phyloP scores from a whole-genome alignment of 1,140 invertebrate species.

The Spodoptera litura region DNA sequence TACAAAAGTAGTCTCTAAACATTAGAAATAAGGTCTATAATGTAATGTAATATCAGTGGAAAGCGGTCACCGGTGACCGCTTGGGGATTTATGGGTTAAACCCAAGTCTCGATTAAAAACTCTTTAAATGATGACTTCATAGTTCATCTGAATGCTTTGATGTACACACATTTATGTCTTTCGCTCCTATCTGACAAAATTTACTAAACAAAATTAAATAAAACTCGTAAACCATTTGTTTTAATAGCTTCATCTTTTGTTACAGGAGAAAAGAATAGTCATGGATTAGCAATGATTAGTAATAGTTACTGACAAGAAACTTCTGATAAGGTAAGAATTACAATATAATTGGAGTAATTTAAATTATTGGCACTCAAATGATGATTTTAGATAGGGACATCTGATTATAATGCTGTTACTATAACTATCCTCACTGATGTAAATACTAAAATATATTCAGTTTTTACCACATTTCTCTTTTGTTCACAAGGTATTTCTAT shows the following conservation, averaged over 20 bases:
- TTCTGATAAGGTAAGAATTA: background rate
- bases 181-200: slow-evolving; percentile 29
- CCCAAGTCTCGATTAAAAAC: too few relatives aligned
- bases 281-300: too few relatives aligned
- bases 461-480: background rate
- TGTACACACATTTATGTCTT: slow-evolving; percentile 31
- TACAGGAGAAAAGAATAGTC: too few relatives aligned
- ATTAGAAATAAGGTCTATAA: too few relatives aligned
- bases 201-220: too few relatives aligned
- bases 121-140: slow-evolving; percentile 56
- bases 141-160: slow-evolving; percentile 38
- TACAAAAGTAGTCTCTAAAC: too few relatives aligned
- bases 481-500: background rate
- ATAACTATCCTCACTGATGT: slow-evolving; percentile 73
- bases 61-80: too few relatives aligned
- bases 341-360: background rate
- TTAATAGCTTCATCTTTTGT: too few relatives aligned
- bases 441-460: background rate
- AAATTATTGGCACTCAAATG: slow-evolving; percentile 53
- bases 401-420: slow-evolving; percentile 75
- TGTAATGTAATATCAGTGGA: too few relatives aligned
- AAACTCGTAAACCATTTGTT: too few relatives aligned
- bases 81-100: too few relatives aligned
- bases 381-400: slow-evolving; percentile 83
- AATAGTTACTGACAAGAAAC: too few relatives aligned